Conservation (phyloP, 2,797 vertebrate species). For the Enteromius unitaeniatus region DNA sequence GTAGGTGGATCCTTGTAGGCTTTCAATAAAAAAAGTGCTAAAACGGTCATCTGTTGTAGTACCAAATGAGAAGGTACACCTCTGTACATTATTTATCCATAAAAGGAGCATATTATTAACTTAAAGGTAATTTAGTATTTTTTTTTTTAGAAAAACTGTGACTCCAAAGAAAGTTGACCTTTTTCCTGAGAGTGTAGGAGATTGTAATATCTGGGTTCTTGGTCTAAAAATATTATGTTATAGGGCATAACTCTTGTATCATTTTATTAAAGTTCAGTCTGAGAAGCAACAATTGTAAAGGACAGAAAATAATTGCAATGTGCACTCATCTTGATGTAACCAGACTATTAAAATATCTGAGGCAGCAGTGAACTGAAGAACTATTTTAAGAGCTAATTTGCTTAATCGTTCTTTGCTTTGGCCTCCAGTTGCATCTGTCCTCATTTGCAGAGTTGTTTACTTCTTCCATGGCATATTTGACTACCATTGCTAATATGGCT, state of each 20-base stretch:
- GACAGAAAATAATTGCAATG: not conserved
- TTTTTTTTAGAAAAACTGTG: not conserved
- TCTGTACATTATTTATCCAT: not conserved
- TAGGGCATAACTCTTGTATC: not conserved
- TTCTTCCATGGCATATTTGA: constrained; percentile 12
- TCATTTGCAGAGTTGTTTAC: constrained; percentile 38
- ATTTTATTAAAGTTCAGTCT: not conserved
- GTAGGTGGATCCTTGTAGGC: not conserved
- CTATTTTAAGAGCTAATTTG: constrained; percentile 38
- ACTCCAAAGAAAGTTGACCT: not conserved
- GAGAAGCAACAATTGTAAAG: not conserved
- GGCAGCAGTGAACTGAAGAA: constrained; percentile 1
- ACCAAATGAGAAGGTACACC: not conserved
- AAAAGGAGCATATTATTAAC: not conserved
- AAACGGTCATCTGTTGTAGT: not conserved
- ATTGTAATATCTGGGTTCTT: not conserved
- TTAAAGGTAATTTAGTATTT: not conserved
- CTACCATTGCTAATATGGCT: constrained; percentile 2
- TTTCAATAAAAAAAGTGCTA: not conserved
- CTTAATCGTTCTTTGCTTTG: constrained; percentile 37
- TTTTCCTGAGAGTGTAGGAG: not conserved
- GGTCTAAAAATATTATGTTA: not conserved
- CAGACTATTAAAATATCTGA: constrained; percentile 9
- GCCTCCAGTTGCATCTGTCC: constrained; percentile 25
- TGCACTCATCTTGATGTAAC: not conserved